Base-by-base conservation (phyloP, 1,140 invertebrate genomes). In the Acromyrmex charruanus region DNA sequence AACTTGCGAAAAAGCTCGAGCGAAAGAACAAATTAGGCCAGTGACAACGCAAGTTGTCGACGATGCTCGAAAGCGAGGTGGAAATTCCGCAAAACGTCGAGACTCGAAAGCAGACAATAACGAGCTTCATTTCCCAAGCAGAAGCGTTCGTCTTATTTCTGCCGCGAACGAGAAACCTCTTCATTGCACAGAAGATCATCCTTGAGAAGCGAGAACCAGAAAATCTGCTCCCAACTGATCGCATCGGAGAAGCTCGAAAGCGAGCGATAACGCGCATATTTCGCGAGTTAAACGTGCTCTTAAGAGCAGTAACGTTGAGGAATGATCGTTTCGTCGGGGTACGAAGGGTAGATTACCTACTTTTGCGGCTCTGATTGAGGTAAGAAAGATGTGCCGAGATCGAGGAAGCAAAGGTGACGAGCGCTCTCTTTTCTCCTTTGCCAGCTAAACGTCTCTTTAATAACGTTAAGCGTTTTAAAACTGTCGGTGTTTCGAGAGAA, bases 41-140 rank as follows among this genome's bases (percentile, higher is more conserved):
- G 55, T 61, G 55, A 80, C 77, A 74, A 82, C 25, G 35, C 68
- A 72, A 74, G 53, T 39, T 74, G 55, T n/a, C 25, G 55, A 16
- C 55, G 39, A 61, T 74, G 39, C 53, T 82, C 68, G 69, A 74
- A 82, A 82, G 55, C 39, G 25, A 72, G 35, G 21, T 35, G 68
- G 68, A 82, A 74, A 74, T 82, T 82, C 66, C 80, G 39, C 80
- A 61, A 82, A 82, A 74, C 39, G 69, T 82, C 55, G 68, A 2
- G 35, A 82, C 55, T 58, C 55, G 59, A 82, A 82, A 16, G 68
- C 66, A 21, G 39, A 61, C 68, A 51, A 82, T 74, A 61, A 82
- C 80, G 68, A 82, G 68, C 80, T 82, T 61, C 80, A 39, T 74
- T 82, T 82, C 39, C 69, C 39, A 82, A 61, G 77, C 63, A 55